Evolutionary conservation across 2,888 invertebrate species (phyloP).

Genomic region (Pyrocoelia pectoralis): DNA sequence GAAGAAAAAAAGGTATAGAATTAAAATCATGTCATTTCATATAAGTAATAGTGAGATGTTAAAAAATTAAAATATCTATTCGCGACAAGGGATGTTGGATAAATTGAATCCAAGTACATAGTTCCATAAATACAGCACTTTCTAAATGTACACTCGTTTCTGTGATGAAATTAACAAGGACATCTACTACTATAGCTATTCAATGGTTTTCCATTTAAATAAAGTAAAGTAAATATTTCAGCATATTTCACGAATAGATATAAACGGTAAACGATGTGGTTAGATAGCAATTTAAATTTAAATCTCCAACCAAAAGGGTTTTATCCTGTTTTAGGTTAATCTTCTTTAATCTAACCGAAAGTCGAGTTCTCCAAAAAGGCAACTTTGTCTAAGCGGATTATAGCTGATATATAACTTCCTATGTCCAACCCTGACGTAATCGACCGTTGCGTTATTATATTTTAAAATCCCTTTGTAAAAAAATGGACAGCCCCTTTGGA

Average conservation of each 20-base stretch:
- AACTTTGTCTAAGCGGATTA: conserved; percentile 57
- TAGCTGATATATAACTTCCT: conserved; percentile 55
- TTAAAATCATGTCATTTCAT: too few relatives aligned
- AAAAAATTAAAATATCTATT: too few relatives aligned
- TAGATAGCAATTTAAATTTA: conserved; percentile 48
- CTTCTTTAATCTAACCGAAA: conserved; percentile 53
- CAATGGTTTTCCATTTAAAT: too few relatives aligned
- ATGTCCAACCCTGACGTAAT: conserved; percentile 50
- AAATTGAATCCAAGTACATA: too few relatives aligned
- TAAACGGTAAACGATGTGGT: conserved; percentile 22
- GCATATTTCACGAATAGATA: conserved; percentile 22
- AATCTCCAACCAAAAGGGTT: conserved; percentile 48
- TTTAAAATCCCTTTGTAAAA: conserved; percentile 42
- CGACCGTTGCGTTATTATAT: conserved; percentile 52
- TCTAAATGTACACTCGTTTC: too few relatives aligned
- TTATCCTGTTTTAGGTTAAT: conserved; percentile 50
- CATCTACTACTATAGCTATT: too few relatives aligned
- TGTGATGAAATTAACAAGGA: too few relatives aligned
- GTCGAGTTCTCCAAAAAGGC: conserved; percentile 55
- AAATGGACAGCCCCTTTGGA: conserved; percentile 13
- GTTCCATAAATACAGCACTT: too few relatives aligned
- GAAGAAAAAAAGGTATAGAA: too few relatives aligned
- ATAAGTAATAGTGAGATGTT: too few relatives aligned
- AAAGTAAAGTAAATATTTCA: conserved; percentile 10
- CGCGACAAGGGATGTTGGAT: too few relatives aligned